phyloP scores from a whole-genome alignment of 2,113 vertebrate species.

The Micronisus gabar region DNA sequence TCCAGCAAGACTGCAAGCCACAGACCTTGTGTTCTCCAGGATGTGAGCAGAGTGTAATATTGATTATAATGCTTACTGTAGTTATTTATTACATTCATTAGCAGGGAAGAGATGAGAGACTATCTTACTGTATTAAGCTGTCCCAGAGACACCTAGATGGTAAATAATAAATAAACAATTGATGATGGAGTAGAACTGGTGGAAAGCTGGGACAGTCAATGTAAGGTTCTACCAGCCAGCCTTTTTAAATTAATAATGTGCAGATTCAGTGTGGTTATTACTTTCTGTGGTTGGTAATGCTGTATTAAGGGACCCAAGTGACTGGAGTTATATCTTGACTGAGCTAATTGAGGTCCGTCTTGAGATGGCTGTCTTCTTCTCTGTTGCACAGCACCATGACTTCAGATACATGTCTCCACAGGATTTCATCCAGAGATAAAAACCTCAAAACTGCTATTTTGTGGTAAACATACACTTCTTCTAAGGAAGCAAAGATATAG shows the following conservation, averaged over 20 bases:
- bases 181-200: not conserved
- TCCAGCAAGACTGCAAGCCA: not conserved
- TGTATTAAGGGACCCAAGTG: not conserved
- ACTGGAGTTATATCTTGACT: not conserved
- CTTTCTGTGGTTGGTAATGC: not conserved
- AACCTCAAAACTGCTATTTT: not conserved
- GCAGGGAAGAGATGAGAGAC: not conserved
- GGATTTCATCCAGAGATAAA: not conserved
- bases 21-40: not conserved
- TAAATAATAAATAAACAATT: constrained; percentile 47
- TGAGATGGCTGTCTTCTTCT: not conserved
- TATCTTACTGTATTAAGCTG: constrained; percentile 9
- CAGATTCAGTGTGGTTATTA: not conserved
- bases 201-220: not conserved
- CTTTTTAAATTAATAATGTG: constrained; percentile 10
- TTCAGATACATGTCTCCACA: not conserved
- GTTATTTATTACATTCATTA: constrained; percentile 59
- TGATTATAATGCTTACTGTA: constrained; percentile 40
- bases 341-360: not conserved
- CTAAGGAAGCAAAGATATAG: not conserved
- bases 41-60: constrained; percentile 26
- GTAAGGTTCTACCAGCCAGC: not conserved
- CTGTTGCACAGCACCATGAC: not conserved
- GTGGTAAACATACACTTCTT: not conserved
- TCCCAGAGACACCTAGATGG: constrained; percentile 38